Conservation (phyloP, 1,140 invertebrate species). For the Musca domestica region DNA sequence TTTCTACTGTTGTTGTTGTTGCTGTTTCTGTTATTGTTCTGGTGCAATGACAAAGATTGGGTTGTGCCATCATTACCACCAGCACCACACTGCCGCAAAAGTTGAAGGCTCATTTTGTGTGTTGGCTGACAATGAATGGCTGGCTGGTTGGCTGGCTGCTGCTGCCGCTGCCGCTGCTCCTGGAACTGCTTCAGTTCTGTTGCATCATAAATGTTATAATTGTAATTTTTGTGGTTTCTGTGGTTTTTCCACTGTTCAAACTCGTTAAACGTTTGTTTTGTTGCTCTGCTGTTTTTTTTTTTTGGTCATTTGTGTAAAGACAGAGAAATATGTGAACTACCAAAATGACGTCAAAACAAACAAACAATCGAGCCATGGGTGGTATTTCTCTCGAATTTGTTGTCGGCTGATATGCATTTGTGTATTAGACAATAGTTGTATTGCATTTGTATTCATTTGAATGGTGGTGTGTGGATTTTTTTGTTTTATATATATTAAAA, state of each 20-base stretch:
- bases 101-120: too few species aligned
- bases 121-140: too few species aligned
- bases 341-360: neutral
- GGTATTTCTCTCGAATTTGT: neutral
- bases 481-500: neutral
- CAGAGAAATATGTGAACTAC: neutral
- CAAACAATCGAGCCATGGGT: neutral
- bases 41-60: too few species aligned
- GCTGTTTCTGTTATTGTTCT: too few species aligned
- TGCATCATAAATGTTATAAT: slow-evolving; percentile 21
- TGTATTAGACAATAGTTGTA: neutral
- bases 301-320: too few species aligned
- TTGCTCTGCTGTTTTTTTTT: too few species aligned
- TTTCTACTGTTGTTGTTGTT: too few species aligned
- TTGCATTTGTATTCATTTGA: neutral
- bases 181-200: neutral
- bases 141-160: neutral
- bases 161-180: neutral
- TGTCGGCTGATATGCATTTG: neutral
- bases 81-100: too few species aligned
- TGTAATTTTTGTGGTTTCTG: slow-evolving; percentile 19
- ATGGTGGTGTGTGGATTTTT: neutral
- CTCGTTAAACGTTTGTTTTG: neutral
- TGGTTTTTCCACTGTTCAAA: slow-evolving; percentile 14
- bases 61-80: too few species aligned